Conservation (phyloP, 53 echinoderm and acorn worm genomes). For the Holothuria scabra region DNA sequence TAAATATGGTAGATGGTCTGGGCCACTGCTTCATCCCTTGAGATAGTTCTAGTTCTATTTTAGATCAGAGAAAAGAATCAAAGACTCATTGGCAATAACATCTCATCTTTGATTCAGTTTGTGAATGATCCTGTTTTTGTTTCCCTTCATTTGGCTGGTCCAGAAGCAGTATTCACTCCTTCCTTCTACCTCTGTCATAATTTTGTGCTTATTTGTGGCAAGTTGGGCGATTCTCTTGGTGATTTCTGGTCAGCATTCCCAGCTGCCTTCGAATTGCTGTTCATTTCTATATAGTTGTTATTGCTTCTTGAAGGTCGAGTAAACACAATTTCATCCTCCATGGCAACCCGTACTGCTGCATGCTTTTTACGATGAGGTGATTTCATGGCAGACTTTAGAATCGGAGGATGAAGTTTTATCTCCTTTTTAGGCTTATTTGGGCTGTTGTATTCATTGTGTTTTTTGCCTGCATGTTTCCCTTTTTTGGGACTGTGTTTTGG, state of each 20-base stretch:
- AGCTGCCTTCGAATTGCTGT: background rate
- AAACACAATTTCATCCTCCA: conserved; percentile 23
- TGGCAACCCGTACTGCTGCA: conserved; percentile 44
- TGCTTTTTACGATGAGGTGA: conserved; percentile 27
- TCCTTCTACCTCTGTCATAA: background rate
- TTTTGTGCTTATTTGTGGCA: conserved; percentile 21
- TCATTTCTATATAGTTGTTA: conserved; percentile 33
- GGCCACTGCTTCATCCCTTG: no score
- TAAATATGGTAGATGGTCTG: no score
- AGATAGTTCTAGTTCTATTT: no score
- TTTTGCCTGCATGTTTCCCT: background rate
- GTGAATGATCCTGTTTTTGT: no score
- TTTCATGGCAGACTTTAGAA: conserved; percentile 39
- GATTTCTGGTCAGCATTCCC: background rate
- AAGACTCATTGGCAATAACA: no score
- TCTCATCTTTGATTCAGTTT: no score
- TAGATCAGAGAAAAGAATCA: no score
- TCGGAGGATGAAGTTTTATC: conserved; percentile 29
- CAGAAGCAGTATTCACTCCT: no score
- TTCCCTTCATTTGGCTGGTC: no score
- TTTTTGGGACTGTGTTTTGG: conserved; percentile 47
- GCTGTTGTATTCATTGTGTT: conserved; percentile 20
- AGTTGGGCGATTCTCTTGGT: conserved; percentile 12
- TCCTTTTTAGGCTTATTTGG: conserved; percentile 30
- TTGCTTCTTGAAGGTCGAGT: conserved; percentile 33